Base-by-base conservation (phyloP, 2,888 invertebrate genomes). In the Meiosimyza platycephala region DNA sequence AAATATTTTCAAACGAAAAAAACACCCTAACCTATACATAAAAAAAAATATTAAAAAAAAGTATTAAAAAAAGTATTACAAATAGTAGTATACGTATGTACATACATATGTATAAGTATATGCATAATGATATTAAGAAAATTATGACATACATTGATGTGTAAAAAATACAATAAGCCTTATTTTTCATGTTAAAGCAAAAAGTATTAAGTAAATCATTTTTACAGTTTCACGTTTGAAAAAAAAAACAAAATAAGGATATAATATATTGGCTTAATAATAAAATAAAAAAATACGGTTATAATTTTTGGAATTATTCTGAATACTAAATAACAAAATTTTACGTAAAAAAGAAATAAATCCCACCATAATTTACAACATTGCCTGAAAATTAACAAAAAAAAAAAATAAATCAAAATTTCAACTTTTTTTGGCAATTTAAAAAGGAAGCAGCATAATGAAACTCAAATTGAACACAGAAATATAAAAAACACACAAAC, bases 361-460 rank as follows among this genome's bases (percentile, higher is more conserved):
- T 85, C 85, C 85, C 85, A 85, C 85, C 85, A 85, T 85, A 83
- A 81, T 85, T 85, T 85, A 85, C 85, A 85, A 83, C 80, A 83
- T 79, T 33, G 68, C 60, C 68, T 48, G 15, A 68, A 15, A 28
- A 48, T n/a, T 47, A 48, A 9, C 7, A 55, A 47, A 55, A 18
- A 7, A 55, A 47, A 55, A 18, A 7, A 7, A 40, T 9, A 40
- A 6, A 40, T 40, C 9, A 40, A 40, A 40, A 40, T 0, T 54
- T 28, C 33, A 52, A 52, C 52, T 52, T 68, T 57, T 18, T 68
- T 68, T 57, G 57, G 22, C 40, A 33, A 7, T 5, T 22, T 1
- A n/a, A 33, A 9, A 62, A 1, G 13, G 9, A 60, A 40, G 13
- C 15, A 40, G 40, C 40, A 40, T 40, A 40, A 40, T 40, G 40